phyloP scores from a whole-genome alignment of 2,888 invertebrate species.

The Caenorhabditis sp. region DNA sequence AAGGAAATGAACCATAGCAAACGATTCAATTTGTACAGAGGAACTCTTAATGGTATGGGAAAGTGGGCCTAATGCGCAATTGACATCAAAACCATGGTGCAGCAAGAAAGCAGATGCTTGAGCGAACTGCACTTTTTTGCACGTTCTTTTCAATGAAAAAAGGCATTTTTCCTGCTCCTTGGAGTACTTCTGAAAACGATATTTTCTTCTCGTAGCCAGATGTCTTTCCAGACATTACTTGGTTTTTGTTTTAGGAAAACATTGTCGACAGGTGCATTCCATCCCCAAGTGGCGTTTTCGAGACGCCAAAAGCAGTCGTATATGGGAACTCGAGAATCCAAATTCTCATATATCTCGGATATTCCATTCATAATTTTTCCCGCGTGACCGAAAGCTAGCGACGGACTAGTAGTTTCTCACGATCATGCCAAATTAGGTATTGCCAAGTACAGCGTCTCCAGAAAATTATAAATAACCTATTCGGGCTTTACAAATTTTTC shows the following conservation, averaged over 20 bases:
- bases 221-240: slow-evolving; percentile 20
- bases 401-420: slow-evolving; percentile 52
- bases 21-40: background rate
- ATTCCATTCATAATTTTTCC: slow-evolving; percentile 52
- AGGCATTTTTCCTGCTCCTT: background rate
- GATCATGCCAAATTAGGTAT: slow-evolving; percentile 64
- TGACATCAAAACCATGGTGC: background rate
- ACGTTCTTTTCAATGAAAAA: background rate
- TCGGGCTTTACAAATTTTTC: slow-evolving; percentile 17
- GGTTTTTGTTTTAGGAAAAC: background rate
- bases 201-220: too few species aligned
- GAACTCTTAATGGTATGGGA: background rate
- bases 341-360: slow-evolving; percentile 39
- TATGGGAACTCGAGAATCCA: slow-evolving; percentile 48
- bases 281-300: slow-evolving; percentile 36
- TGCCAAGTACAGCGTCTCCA: slow-evolving; percentile 44
- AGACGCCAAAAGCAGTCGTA: background rate
- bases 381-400: slow-evolving; percentile 52
- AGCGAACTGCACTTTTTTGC: too few species aligned
- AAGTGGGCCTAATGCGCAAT: background rate
- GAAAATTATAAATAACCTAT: slow-evolving; percentile 50
- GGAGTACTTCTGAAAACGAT: background rate
- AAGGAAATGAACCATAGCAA: background rate
- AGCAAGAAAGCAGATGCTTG: background rate
- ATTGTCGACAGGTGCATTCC: slow-evolving; percentile 42